A percentile compares a stretch with the other conserved stretches of the same genome.
Conservation (phyloP, 2,113 vertebrate genomes). For the Rhabdomys dilectus region DNA sequence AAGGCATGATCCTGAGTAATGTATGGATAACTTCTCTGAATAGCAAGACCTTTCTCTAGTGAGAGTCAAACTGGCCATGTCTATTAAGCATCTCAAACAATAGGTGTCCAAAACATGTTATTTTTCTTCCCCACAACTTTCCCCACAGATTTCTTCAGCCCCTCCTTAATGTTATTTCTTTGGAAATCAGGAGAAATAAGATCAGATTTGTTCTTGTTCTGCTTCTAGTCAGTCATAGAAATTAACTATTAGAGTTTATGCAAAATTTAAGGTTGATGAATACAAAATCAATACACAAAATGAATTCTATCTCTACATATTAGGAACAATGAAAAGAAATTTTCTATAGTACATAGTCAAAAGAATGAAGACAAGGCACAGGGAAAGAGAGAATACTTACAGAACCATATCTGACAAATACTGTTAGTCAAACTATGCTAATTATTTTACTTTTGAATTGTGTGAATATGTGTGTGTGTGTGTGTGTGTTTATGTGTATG, state of each 20-base stretch:
- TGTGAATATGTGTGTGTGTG: neutral
- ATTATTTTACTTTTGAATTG: neutral
- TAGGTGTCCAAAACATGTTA: neutral
- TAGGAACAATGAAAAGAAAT: slow-evolving; percentile 30
- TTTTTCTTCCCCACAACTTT: neutral
- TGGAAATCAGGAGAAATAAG: slow-evolving; percentile 28
- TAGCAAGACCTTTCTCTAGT: neutral
- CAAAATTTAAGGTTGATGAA: slow-evolving; percentile 22
- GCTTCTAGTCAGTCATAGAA: neutral
- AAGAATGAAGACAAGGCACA: neutral
- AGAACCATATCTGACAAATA: neutral
- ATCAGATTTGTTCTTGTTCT: neutral
- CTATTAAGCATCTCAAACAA: neutral
- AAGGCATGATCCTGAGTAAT: neutral
- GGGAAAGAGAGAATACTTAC: neutral
- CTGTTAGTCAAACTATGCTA: neutral
- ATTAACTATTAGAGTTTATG: slow-evolving; percentile 16
- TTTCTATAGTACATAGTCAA: slow-evolving; percentile 5
- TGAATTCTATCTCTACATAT: neutral
- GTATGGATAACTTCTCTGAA: neutral
- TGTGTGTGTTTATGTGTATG: neutral
- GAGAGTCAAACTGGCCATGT: neutral
- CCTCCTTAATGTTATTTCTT: slow-evolving; percentile 30
- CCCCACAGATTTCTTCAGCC: neutral
- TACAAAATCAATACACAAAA: slow-evolving; percentile 26